These are phyloP conservation scores for Cottus gobio DNA, from an alignment of 2,113 vertebrate species.

Conservation along the genomic window DNA sequence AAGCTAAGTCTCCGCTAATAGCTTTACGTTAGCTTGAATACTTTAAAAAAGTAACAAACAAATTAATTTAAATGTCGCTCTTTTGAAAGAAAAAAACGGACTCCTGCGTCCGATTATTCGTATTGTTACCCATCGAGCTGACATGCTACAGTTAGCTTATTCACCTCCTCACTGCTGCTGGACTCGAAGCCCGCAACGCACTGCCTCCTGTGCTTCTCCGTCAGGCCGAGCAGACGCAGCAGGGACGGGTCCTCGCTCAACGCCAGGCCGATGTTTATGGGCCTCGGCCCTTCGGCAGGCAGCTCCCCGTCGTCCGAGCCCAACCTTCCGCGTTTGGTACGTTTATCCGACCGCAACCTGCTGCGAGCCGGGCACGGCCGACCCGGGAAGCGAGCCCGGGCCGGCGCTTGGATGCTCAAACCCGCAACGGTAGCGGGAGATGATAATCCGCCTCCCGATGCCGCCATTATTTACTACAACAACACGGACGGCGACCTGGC, in stretches of 20 bases:
- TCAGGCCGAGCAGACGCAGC: conserved; percentile 84
- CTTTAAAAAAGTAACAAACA: conserved; percentile 21
- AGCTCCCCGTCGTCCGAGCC: conserved; percentile 72
- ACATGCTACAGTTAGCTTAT: conserved; percentile 30
- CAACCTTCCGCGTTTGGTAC: conserved; percentile 78
- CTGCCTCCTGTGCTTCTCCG: conserved; percentile 84
- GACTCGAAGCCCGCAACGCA: conserved; percentile 84
- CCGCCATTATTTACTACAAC: conserved; percentile 91
- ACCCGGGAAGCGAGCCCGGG: conserved; percentile 89
- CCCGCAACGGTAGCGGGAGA: conserved; percentile 81
- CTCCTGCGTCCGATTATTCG: too few species aligned
- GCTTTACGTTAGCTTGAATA: conserved; percentile 43
- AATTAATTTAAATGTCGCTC: background rate
- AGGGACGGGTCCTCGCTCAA: conserved; percentile 86
- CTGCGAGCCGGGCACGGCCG: conserved; percentile 82
- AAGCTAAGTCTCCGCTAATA: conserved; percentile 46
- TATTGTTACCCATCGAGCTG: background rate
- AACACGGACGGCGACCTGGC: conserved; percentile 72
- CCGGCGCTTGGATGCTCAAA: conserved; percentile 62
- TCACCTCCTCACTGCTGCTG: conserved; percentile 84
- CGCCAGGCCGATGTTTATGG: conserved; percentile 84
- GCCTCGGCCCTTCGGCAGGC: conserved; percentile 81
- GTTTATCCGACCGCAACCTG: conserved; percentile 78
- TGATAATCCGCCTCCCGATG: conserved; percentile 86
- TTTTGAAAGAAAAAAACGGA: background rate